These are phyloP conservation scores for Nebria salina DNA, from an alignment of 2,888 invertebrate species.

Conservation along the genomic window DNA sequence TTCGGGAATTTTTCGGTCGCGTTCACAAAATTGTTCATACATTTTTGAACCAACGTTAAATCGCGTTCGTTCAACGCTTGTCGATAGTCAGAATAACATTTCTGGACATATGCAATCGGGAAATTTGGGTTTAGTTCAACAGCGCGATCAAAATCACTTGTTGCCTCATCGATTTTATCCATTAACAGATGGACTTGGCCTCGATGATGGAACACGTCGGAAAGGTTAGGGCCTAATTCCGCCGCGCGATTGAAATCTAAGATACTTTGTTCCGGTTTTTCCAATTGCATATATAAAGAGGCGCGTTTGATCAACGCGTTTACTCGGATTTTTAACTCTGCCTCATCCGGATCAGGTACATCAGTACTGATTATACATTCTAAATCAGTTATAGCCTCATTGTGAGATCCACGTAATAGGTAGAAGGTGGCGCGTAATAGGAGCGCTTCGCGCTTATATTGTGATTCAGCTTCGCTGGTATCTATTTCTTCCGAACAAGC, in stretches of 20 bases:
- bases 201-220: slow-evolving; percentile 91
- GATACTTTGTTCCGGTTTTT: slow-evolving; percentile 77
- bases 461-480: slow-evolving; percentile 68
- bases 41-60: slow-evolving; percentile 29
- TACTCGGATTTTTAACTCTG: slow-evolving; percentile 73
- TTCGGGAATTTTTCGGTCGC: slow-evolving; percentile 82
- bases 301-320: slow-evolving; percentile 92
- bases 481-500: slow-evolving; percentile 84
- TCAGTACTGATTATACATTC: slow-evolving; percentile 74
- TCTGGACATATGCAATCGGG: slow-evolving; percentile 88
- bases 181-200: slow-evolving; percentile 87
- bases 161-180: slow-evolving; percentile 83
- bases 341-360: slow-evolving; percentile 56
- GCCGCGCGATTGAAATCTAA: slow-evolving; percentile 83
- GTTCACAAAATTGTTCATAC: slow-evolving; percentile 72
- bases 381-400: slow-evolving; percentile 77
- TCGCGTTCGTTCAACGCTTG: slow-evolving; percentile 72
- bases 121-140: slow-evolving; percentile 84
- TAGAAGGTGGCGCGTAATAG: slow-evolving; percentile 88
- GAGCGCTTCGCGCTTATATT: slow-evolving; percentile 75
- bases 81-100: slow-evolving; percentile 89
- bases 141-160: slow-evolving; percentile 84
- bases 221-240: slow-evolving; percentile 75
- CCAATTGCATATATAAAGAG: slow-evolving; percentile 82
- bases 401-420: slow-evolving; percentile 79